Base-by-base conservation (phyloP, 2,113 vertebrate genomes). In the Pontoporia blainvillei region DNA sequence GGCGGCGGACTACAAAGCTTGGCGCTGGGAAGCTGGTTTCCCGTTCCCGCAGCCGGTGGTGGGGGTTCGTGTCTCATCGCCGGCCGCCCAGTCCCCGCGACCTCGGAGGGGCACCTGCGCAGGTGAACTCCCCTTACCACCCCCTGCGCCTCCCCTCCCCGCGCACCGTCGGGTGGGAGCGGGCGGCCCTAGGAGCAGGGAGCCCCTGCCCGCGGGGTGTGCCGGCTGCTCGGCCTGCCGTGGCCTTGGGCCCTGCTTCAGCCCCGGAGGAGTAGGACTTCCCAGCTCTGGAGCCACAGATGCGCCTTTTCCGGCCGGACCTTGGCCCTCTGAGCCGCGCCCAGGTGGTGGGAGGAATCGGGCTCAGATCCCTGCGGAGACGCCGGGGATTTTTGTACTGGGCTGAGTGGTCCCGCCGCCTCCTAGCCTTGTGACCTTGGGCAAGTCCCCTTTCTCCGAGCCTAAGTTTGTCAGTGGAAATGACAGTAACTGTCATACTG, bases 21-120 rank as follows among this genome's bases (percentile, higher is more conserved):
- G 1, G 71, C 21, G 11, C 49, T 0, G 0, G 20, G 1, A 0
- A 0, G 0, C 2, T 4, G 49, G 23, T 7, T 2, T 81, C 34
- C 3, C 0, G 59, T 64, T 79, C 29, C 17, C 0, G 14, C 15
- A 59, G 34, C 54, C 3, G 5, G 46, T 36, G 20, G 44, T 1
- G 4, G 17, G 25, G 5, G 3, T 2, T 11, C 1, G 5, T 5
- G 20, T 29, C 0, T 3, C 1, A 0, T 3, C 5, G 2, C 5
- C 29, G 7, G n/a, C 39, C 8, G 21, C 8, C 2, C 3, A 2
- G 14, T 0, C 2, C 4, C 29, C 10, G 20, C 7, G 36, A 20
- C 31, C 41, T 54, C 17, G 1, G 5, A 31, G 29, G 41, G 84
- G 41, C 73, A 29, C 6, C 73, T 20, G 73, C 57, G 18, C 90